A percentile compares a stretch with the other conserved stretches of the same genome.
Evolutionary conservation across 2,888 invertebrate genomes (phyloP).

Genomic region (Biston stratarius): DNA sequence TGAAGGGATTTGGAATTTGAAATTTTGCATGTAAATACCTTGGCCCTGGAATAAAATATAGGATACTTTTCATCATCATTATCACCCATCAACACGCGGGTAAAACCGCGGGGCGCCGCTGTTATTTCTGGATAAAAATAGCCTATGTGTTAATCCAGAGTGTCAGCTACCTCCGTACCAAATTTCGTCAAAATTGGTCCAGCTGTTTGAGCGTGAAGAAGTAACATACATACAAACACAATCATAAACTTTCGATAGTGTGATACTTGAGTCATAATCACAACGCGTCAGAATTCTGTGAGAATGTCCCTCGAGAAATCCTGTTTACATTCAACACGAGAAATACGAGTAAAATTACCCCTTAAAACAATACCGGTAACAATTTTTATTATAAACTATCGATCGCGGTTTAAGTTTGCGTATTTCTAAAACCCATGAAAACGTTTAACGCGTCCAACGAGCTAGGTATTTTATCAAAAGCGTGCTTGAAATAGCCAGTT

Average conservation of each 20-base stretch:
- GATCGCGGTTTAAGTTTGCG: conserved; percentile 19
- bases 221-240: not conserved
- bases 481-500: conserved; percentile 32
- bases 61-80: no score
- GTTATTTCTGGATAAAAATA: no score
- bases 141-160: no score
- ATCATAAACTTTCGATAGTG: no score
- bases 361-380: conserved; percentile 2
- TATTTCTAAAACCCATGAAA: conserved; percentile 27
- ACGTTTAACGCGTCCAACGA: conserved; percentile 30
- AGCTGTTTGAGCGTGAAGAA: no score
- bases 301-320: not conserved
- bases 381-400: conserved; percentile 29
- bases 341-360: not conserved
- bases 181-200: no score
- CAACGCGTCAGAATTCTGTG: not conserved
- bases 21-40: no score
- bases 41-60: no score
- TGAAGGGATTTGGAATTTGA: no score
- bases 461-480: conserved; percentile 36
- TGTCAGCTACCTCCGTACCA: no score
- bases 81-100: no score
- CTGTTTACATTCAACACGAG: not conserved
- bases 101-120: no score
- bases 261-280: not conserved